Percentiles rank a stretch among this genome's conserved stretches.
Conservation (phyloP, 2,797 vertebrate species). For the Mycteria americana region DNA sequence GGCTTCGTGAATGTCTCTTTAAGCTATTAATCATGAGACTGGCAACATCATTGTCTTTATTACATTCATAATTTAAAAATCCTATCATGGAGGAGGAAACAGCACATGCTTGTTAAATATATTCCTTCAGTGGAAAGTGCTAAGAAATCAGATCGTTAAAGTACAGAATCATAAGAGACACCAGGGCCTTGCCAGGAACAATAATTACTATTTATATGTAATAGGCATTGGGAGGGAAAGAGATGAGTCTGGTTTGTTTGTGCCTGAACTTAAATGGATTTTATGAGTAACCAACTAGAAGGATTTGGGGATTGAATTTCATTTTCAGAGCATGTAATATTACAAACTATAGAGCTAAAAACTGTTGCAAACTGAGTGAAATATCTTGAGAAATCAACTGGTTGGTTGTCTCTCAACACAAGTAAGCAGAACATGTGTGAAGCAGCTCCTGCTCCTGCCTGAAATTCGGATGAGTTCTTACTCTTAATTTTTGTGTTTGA, state of each 20-base stretch:
- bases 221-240: slow-evolving; percentile 50
- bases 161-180: slow-evolving; percentile 54
- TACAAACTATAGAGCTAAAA: slow-evolving; percentile 32
- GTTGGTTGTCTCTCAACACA: slow-evolving; percentile 21
- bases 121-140: slow-evolving; percentile 52
- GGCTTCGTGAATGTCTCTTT: slow-evolving; percentile 47
- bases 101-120: slow-evolving; percentile 57
- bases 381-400: slow-evolving; percentile 74
- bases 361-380: slow-evolving; percentile 45
- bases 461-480: background rate
- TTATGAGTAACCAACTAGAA: slow-evolving; percentile 61
- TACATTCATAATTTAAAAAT: slow-evolving; percentile 64
- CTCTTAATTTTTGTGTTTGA: background rate
- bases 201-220: slow-evolving; percentile 71
- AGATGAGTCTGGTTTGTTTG: slow-evolving; percentile 56
- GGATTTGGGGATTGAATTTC: slow-evolving; percentile 58
- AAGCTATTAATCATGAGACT: slow-evolving; percentile 59
- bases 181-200: slow-evolving; percentile 62
- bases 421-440: background rate
- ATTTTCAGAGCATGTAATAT: slow-evolving; percentile 57
- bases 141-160: slow-evolving; percentile 67
- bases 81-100: slow-evolving; percentile 60
- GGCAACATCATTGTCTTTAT: slow-evolving; percentile 66
- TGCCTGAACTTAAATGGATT: slow-evolving; percentile 61
- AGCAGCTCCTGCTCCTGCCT: background rate